phyloP scores from a whole-genome alignment of 2,113 vertebrate genomes.

The Gymnobelideus leadbeateri region DNA sequence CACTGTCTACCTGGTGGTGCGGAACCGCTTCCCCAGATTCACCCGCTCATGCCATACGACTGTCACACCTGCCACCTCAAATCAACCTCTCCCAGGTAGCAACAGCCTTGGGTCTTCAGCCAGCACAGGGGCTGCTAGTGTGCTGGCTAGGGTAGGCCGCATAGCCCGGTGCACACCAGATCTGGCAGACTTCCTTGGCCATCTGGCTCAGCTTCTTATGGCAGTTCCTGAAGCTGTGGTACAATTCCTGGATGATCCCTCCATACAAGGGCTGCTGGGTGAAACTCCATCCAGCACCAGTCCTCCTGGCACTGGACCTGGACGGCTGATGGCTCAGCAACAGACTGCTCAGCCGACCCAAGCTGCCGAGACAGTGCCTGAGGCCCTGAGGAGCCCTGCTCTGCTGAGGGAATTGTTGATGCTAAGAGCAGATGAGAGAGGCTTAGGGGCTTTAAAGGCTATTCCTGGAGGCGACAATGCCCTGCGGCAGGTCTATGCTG shows the following conservation, averaged over 20 bases:
- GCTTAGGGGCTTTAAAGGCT: conserved; percentile 29
- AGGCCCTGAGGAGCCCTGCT: conserved; percentile 48
- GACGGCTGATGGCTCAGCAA: conserved; percentile 67
- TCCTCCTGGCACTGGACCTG: conserved; percentile 65
- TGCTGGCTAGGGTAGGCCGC: conserved; percentile 2
- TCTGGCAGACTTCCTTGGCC: conserved; percentile 59
- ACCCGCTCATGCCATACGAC: background rate
- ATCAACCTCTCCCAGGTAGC: background rate
- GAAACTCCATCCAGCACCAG: conserved; percentile 64
- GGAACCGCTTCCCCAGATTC: conserved; percentile 43
- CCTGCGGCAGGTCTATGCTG: background rate
- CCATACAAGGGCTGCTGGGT: conserved; percentile 66
- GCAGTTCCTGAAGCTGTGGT: conserved; percentile 43
- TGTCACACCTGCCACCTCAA: background rate
- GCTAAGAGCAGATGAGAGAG: background rate
- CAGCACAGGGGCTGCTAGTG: background rate
- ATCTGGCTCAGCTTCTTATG: conserved; percentile 56
- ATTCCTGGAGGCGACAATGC: conserved; percentile 68
- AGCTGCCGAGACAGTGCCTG: conserved; percentile 64
- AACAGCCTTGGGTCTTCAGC: background rate
- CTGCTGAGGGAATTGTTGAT: conserved; percentile 31
- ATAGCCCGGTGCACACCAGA: conserved; percentile 24
- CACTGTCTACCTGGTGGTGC: conserved; percentile 69
- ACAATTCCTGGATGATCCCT: conserved; percentile 71
- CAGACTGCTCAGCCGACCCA: conserved; percentile 66